These are phyloP conservation scores for Zeugodacus cucurbitae DNA, from an alignment of 1,140 invertebrate species.

Conservation along the genomic window DNA sequence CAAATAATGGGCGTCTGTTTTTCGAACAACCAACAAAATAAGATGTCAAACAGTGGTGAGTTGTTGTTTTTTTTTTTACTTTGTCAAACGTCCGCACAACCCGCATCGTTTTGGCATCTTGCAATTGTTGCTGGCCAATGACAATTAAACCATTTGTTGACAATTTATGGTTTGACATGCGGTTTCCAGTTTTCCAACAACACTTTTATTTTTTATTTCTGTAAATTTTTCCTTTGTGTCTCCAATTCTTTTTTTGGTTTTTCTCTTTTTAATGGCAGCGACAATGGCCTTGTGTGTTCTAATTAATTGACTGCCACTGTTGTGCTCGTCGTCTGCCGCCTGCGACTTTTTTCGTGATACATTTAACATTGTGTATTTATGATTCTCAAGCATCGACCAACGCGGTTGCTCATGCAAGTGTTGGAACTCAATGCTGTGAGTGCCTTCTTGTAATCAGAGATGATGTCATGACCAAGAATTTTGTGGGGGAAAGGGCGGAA, in stretches of 20 bases:
- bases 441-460: background rate
- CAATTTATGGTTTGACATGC: background rate
- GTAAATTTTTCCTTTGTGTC: background rate
- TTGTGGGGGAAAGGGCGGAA: background rate
- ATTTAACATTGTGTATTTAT: background rate
- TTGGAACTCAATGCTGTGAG: background rate
- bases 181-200: background rate
- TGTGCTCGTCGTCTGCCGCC: background rate
- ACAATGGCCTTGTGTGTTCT: constrained; percentile 17
- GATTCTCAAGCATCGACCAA: background rate
- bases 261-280: background rate
- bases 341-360: background rate
- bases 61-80: background rate
- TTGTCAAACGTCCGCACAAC: background rate
- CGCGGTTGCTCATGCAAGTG: background rate
- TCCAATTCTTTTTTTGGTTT: background rate
- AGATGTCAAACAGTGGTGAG: background rate
- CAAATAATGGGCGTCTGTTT: background rate
- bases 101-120: background rate
- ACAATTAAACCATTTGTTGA: background rate
- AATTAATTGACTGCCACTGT: constrained; percentile 17
- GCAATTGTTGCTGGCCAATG: background rate
- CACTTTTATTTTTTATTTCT: background rate
- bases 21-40: background rate
- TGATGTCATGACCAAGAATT: background rate